Evolutionary conservation across 2,113 vertebrate genomes (phyloP).

Genomic region (Lasiurus borealis): DNA sequence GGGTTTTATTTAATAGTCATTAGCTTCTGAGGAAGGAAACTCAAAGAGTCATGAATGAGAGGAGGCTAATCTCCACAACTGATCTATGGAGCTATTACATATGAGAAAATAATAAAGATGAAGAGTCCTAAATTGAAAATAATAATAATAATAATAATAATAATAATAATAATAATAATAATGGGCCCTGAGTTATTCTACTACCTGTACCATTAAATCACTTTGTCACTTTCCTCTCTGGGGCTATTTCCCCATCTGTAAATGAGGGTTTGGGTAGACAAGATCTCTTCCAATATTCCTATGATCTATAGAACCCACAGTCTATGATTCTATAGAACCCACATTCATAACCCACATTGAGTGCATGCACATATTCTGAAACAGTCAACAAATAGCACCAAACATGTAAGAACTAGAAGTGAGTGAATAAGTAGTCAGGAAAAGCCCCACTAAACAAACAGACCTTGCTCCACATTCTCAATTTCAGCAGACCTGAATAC

Average conservation of each 20-base stretch:
- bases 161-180: background rate
- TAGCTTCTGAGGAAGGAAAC: slow-evolving; percentile 48
- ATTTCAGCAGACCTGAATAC: slow-evolving; percentile 47
- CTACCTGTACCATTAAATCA: slow-evolving; percentile 20
- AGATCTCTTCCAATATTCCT: background rate
- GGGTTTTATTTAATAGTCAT: slow-evolving; percentile 47
- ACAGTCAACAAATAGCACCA: background rate
- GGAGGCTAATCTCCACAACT: background rate
- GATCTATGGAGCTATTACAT: slow-evolving; percentile 26
- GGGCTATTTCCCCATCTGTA: slow-evolving; percentile 33
- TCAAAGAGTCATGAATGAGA: slow-evolving; percentile 28
- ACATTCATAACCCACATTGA: background rate
- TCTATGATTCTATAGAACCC: background rate
- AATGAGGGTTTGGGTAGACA: background rate
- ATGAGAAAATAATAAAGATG: slow-evolving; percentile 50
- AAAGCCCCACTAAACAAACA: slow-evolving; percentile 25
- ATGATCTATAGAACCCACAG: slow-evolving; percentile 28
- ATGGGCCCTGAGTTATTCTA: background rate
- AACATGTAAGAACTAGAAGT: background rate
- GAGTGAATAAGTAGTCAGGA: background rate
- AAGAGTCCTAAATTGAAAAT: background rate
- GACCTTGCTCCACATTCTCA: slow-evolving; percentile 8
- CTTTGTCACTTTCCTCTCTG: background rate
- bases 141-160: too few relatives aligned
- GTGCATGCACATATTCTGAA: background rate